Conservation (phyloP, 2,797 vertebrate genomes). For the Enteromius treurensis region DNA sequence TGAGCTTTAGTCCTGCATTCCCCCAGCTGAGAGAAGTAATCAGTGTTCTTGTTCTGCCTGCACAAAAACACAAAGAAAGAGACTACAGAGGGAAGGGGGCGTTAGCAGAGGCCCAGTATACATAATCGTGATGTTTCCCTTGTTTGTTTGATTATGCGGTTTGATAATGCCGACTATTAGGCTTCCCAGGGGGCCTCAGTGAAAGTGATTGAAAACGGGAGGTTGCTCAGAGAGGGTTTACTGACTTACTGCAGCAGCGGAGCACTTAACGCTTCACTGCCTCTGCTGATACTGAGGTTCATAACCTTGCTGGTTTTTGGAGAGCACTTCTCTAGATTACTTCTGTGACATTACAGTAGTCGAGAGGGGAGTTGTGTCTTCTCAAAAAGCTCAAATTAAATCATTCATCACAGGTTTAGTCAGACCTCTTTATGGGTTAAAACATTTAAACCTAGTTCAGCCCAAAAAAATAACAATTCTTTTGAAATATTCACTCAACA, state of each 20-base stretch:
- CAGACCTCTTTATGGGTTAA: not conserved
- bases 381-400: not conserved
- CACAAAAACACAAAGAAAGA: constrained; percentile 33
- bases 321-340: constrained; percentile 7
- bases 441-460: not conserved
- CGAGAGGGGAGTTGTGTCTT: not conserved
- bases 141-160: constrained; percentile 47
- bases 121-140: constrained; percentile 37
- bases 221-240: constrained; percentile 15
- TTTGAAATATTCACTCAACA: not conserved
- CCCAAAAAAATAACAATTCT: not conserved
- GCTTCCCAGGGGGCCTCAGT: constrained; percentile 7
- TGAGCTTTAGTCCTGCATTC: constrained; percentile 34
- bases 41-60: constrained; percentile 28
- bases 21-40: constrained; percentile 32
- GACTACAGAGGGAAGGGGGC: not conserved
- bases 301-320: constrained; percentile 11
- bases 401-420: not conserved
- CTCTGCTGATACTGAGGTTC: constrained; percentile 15
- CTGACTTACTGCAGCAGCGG: constrained; percentile 22
- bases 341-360: not conserved
- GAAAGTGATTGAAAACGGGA: constrained; percentile 30
- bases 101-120: constrained; percentile 8
- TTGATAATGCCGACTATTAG: constrained; percentile 43
- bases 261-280: constrained; percentile 13